Evolutionary conservation across 2,797 vertebrate species (phyloP).

Genomic region (Notolepis coatsorum): DNA sequence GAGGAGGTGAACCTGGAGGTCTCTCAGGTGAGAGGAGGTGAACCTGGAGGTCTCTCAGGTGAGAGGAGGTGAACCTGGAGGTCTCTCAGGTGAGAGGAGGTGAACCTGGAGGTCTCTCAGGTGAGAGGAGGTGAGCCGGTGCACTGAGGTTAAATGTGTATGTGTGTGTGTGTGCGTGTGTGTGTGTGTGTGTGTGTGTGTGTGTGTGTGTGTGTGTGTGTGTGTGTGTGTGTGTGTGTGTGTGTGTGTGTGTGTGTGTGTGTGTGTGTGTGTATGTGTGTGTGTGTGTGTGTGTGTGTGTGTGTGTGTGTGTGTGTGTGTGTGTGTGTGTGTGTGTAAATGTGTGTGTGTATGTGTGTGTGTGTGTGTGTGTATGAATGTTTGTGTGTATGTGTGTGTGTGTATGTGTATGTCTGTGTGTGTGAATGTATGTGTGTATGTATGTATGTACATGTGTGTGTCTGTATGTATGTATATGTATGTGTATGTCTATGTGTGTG

Average conservation of each 20-base stretch:
- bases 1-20: no score
- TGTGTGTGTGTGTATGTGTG: not conserved
- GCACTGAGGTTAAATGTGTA: no score
- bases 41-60: no score
- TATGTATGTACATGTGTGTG: no score
- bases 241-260: not conserved
- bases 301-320: not conserved
- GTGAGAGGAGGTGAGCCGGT: no score
- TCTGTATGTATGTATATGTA: not conserved
- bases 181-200: not conserved
- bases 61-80: no score
- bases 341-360: not conserved
- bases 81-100: no score
- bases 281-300: not conserved
- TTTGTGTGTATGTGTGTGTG: not conserved
- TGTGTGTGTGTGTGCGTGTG: no score
- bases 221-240: not conserved
- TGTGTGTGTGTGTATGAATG: not conserved
- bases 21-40: no score
- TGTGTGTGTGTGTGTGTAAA: not conserved
- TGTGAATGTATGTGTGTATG: no score
- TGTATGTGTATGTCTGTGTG: no score
- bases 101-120: no score
- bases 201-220: not conserved
- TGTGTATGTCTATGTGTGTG: constrained; percentile 6